Base-by-base conservation (phyloP, 2,888 invertebrate genomes). In the Chorisops tibialis region DNA sequence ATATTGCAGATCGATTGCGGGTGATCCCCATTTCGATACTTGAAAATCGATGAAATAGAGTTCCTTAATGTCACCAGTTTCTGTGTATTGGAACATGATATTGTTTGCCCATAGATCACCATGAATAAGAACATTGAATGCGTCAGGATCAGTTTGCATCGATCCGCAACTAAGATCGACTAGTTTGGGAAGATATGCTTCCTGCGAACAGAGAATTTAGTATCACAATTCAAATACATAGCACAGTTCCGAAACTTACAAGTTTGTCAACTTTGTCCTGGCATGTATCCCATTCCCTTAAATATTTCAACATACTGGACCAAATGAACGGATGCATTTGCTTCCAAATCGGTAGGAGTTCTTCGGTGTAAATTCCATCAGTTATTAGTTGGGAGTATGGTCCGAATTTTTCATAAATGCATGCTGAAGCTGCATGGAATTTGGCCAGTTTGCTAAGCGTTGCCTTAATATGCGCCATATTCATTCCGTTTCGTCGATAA, bases 41-140 rank as follows among this genome's bases (percentile, higher is more conserved):
- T 76, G 77, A 54, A 70, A 73, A 63, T 77, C 77, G 4, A 76
- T 62, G 16, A 76, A 67, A 0, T 70, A 61, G 1, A 72, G 52
- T 30, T 75, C 73, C 47, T 71, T 70, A 21, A 75, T 70, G 9
- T 73, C 71, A 0, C 69, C 70, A 9, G 49, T n/a, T 19, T 72
- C 68, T 14, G 67, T 47, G 62, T 74, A 68, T 37, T 72, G 68
- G 30, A 76, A 75, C 67, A 76, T 71, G 0, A 74, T 68, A 38
- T 75, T 75, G 41, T 75, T 75, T n/a, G 72, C 69, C 75, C 75
- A 75, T 56, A 70, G 70, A 47, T 75, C 75, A 1, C 76, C 76
- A 62, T 75, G 75, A 48, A 65, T 75, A 0, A 75, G 50, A 4
- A 72, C 73, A 52, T 71, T 71, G 18, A 76, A 73, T 3, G 70